phyloP scores from a whole-genome alignment of 2,113 vertebrate species.

The Panurus biarmicus region DNA sequence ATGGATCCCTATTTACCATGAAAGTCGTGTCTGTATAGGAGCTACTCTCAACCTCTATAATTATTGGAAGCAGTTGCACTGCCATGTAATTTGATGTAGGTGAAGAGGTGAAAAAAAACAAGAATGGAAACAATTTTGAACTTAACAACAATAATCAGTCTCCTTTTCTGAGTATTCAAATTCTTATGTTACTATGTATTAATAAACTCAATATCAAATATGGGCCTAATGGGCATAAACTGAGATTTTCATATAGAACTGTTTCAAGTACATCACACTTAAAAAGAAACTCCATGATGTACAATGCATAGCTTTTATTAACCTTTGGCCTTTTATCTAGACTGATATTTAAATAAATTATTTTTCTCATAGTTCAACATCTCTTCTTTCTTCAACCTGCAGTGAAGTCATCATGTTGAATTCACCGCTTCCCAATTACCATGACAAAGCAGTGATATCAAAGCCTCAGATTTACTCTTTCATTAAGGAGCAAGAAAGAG shows the following conservation, averaged over 20 bases:
- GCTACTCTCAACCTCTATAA: neutral
- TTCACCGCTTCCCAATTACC: conserved; percentile 32
- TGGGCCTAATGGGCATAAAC: neutral
- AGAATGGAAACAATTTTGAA: neutral
- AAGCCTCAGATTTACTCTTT: neutral
- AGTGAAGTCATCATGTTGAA: neutral
- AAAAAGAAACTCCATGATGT: neutral
- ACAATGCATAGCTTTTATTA: neutral
- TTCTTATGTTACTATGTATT: neutral
- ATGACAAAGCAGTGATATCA: conserved; percentile 46
- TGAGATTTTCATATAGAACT: neutral
- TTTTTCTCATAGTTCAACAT: neutral
- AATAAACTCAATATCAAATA: neutral
- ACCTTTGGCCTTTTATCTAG: conserved; percentile 2
- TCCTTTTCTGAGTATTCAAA: neutral
- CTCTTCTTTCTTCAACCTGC: neutral
- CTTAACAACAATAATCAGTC: neutral
- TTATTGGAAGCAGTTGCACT: neutral
- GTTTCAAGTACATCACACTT: neutral
- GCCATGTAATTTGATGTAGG: neutral
- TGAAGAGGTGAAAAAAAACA: neutral
- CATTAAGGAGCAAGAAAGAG: neutral
- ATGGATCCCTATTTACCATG: neutral
- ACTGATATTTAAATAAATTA: neutral
- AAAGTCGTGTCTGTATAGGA: neutral